Evolutionary conservation across 2,888 invertebrate species (phyloP), one percentile per base, ranked within the genome.

Genomic region (Plagodis dolabraria): DNA sequence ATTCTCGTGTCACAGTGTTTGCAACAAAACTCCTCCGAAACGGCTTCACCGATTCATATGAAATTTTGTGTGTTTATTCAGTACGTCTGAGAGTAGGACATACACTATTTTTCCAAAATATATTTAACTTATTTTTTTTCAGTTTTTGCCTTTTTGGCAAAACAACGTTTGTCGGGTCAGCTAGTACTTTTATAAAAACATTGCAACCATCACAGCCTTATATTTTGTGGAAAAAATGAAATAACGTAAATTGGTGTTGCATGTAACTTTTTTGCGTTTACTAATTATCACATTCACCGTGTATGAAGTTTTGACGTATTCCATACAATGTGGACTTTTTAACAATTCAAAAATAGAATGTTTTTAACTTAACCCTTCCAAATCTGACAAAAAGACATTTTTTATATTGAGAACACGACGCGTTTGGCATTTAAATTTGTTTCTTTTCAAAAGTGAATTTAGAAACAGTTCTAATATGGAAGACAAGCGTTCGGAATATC

Each of bases 321-420:
- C 89, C 87, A 91, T 89, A 91, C 91, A 92, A 92, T 91, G 91
- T 91, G 81, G 86, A 61, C 88, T 91, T 92, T 92, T 92, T 90
- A 91, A 92, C 88, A 89, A 90, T 89, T 92, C 89, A 65, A 92
- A 92, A 92, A 92, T 92, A 92, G 92, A 92, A 91, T 85, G 90
- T 91, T 92, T 91, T 91, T 89, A 90, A 91, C 90, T 88, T 90
- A 92, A 92, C 92, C 92, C 92, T 92, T 92, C 92, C 92, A 90
- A 91, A 92, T 92, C 92, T 91, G 89, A 90, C 90, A 89, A 90
- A 92, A 91, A 86, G 82, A 84, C 56, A 40, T 60, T 76, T 69
- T 89, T 89, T 90, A 91, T 86, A 92, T 91, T 91, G 91, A 88
- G 91, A 91, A 87, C 87, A 77, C 83, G 84, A 86, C 87, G 89